phyloP scores from a whole-genome alignment of 2,113 vertebrate genomes.

The Amazona vittata region DNA sequence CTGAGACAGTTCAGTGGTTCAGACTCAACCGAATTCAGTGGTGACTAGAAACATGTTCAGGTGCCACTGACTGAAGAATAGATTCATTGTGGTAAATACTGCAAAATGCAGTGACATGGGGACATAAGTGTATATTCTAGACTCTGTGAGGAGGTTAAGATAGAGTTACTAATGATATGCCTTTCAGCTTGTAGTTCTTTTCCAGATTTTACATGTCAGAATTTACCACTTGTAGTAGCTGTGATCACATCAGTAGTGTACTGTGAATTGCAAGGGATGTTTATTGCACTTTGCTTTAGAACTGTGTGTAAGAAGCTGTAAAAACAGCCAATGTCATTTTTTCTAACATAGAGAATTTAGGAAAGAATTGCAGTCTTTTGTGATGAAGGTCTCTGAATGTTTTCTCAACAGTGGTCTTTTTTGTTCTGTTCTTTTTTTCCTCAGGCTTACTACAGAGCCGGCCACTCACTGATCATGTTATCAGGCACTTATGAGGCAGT shows the following conservation, averaged over 20 bases:
- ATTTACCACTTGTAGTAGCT: background rate
- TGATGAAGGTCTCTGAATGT: background rate
- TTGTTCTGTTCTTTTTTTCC: background rate
- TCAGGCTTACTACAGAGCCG: conserved; percentile 80
- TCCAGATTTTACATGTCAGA: background rate
- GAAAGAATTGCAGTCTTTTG: background rate
- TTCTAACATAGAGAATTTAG: background rate
- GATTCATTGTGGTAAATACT: background rate
- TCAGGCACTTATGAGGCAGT: conserved; percentile 24
- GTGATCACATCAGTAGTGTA: background rate
- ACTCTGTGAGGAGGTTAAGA: background rate
- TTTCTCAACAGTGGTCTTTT: background rate
- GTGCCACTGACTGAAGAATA: background rate
- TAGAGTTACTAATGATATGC: background rate
- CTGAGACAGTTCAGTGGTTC: background rate
- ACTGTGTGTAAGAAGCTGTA: background rate
- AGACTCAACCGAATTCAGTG: background rate
- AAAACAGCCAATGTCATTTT: background rate
- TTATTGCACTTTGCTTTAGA: background rate
- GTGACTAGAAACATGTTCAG: background rate
- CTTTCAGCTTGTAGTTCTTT: background rate
- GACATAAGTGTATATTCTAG: background rate
- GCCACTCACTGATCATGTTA: conserved; percentile 68
- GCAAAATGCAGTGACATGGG: background rate
- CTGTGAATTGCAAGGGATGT: background rate